A percentile compares a stretch with the other conserved stretches of the same genome.
These are phyloP conservation scores for Hypanus sabinus DNA, from an alignment of 2,113 vertebrate species.

Conservation along the genomic window DNA sequence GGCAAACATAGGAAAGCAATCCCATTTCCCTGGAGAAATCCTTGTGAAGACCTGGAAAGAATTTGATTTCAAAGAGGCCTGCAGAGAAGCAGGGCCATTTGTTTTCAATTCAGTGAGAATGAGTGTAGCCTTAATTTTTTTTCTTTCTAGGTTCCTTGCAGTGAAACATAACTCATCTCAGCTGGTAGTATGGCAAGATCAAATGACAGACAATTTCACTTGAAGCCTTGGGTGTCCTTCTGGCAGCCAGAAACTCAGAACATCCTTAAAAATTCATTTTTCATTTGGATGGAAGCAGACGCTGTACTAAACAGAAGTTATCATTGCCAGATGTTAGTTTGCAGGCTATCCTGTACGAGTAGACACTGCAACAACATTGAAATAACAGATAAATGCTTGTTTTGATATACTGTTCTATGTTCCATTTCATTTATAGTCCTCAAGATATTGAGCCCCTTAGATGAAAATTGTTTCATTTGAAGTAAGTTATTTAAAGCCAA, in stretches of 20 bases:
- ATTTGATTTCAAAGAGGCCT: conserved; percentile 52
- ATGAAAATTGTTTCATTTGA: neutral
- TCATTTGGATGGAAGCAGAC: conserved; percentile 49
- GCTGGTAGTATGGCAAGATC: conserved; percentile 50
- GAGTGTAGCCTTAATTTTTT: conserved; percentile 49
- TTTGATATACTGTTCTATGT: neutral
- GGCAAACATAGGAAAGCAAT: conserved; percentile 50
- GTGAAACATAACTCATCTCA: conserved; percentile 52
- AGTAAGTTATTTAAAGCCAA: neutral
- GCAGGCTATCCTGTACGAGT: conserved; percentile 45
- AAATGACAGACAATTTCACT: conserved; percentile 50
- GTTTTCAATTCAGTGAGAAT: conserved; percentile 54
- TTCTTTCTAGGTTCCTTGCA: conserved; percentile 49
- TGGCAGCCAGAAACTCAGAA: conserved; percentile 50
- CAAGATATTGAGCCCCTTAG: neutral
- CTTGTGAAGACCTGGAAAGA: conserved; percentile 48
- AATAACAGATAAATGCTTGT: conserved; percentile 13
- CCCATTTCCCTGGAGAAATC: conserved; percentile 48
- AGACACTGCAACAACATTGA: neutral
- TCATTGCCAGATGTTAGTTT: conserved; percentile 62
- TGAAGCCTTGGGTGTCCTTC: conserved; percentile 47
- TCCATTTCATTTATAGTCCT: neutral
- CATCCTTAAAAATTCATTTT: conserved; percentile 47
- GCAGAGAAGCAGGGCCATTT: conserved; percentile 47
- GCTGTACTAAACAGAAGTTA: conserved; percentile 61